Conservation (phyloP, 1,140 invertebrate species). For the Littorina saxatilis region DNA sequence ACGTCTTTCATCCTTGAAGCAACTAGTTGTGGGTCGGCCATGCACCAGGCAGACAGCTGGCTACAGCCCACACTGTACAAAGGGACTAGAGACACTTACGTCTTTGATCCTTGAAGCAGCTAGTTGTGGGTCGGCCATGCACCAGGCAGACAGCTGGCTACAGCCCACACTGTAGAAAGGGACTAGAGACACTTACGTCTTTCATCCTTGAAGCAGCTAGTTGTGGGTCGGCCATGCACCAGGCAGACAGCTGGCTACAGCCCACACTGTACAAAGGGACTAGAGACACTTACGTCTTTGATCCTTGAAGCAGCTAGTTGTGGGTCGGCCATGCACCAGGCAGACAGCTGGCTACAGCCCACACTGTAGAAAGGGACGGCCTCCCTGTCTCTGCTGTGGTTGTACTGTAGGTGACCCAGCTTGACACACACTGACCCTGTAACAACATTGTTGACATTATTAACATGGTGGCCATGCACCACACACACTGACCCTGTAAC, state of each 20-base stretch:
- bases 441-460: too few species aligned
- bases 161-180: constrained; percentile 34
- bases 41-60: too few species aligned
- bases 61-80: neutral
- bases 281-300: neutral
- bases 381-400: constrained; percentile 24
- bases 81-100: neutral
- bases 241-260: constrained; percentile 41
- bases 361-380: constrained; percentile 39
- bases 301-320: neutral
- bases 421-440: too few species aligned
- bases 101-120: neutral
- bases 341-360: constrained; percentile 40
- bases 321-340: constrained; percentile 37
- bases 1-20: neutral
- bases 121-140: constrained; percentile 18
- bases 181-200: neutral
- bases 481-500: too few species aligned
- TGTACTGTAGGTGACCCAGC: constrained; percentile 45
- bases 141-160: constrained; percentile 41
- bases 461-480: too few species aligned
- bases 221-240: constrained; percentile 32
- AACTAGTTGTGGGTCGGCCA: constrained; percentile 5
- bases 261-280: constrained; percentile 25
- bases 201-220: neutral